A percentile compares a stretch with the other conserved stretches of the same genome.
Evolutionary conservation across 2,888 invertebrate genomes (phyloP).

Genomic region (Chouioia cunea): DNA sequence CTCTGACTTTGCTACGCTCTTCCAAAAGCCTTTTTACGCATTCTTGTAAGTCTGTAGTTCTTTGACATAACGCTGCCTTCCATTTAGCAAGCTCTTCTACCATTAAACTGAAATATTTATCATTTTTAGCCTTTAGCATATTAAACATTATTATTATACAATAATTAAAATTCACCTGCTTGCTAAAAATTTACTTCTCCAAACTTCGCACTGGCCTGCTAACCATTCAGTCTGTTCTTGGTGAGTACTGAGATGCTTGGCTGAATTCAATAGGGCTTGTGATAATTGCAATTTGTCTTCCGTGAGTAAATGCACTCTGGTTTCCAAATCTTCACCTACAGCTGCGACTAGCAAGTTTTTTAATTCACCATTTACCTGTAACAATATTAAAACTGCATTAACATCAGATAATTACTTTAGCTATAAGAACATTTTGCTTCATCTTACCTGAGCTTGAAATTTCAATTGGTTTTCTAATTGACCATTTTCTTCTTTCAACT

Average conservation of each 20-base stretch:
- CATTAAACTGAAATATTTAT: conserved; percentile 78
- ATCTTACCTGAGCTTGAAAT: conserved; percentile 81
- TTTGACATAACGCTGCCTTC: conserved; percentile 83
- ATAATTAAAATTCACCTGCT: conserved; percentile 75
- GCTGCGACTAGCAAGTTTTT: conserved; percentile 94
- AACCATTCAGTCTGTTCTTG: conserved; percentile 95
- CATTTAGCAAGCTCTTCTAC: conserved; percentile 91
- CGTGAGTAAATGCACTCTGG: conserved; percentile 88
- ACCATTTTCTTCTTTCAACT: conserved; percentile 77
- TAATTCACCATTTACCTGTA: conserved; percentile 88
- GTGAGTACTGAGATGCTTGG: conserved; percentile 87
- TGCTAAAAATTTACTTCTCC: conserved; percentile 96
- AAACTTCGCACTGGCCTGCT: conserved; percentile 94
- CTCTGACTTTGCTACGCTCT: conserved; percentile 77
- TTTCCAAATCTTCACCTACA: conserved; percentile 93
- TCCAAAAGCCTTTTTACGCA: conserved; percentile 78
- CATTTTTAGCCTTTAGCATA: conserved; percentile 17
- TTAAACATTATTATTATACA: conserved; percentile 8
- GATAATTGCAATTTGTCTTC: conserved; percentile 93
- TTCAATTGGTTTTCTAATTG: conserved; percentile 85
- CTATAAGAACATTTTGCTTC: conserved; percentile 7
- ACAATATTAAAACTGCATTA: conserved; percentile 3
- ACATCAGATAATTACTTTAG: background rate
- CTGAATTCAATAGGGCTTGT: conserved; percentile 85
- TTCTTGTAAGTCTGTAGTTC: conserved; percentile 79